These are phyloP conservation scores for Drosophila seclusa DNA, from an alignment of 2,888 invertebrate species.

Conservation along the genomic window DNA sequence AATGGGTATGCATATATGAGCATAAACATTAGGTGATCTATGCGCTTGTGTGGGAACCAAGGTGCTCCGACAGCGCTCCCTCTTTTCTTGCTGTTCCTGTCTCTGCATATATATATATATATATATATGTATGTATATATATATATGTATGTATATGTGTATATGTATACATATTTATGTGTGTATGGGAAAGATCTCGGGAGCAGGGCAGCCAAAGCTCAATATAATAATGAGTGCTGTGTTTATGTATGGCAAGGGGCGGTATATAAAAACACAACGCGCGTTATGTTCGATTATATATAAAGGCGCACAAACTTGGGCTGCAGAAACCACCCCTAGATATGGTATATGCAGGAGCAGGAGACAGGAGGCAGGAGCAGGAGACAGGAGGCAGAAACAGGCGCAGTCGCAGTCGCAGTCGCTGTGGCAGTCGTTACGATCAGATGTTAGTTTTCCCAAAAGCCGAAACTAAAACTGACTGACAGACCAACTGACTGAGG, in stretches of 20 bases:
- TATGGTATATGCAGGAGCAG: constrained; percentile 1
- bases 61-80: constrained; percentile 29
- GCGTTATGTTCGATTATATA: constrained; percentile 30
- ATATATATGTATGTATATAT: not conserved
- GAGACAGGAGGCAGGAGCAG: constrained; percentile 14
- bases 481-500: constrained; percentile 51
- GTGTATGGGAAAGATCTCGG: constrained; percentile 4
- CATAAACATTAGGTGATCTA: constrained; percentile 59
- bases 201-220: constrained; percentile 63
- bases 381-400: constrained; percentile 13
- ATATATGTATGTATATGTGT: not conserved
- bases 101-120: not conserved
- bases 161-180: not conserved
- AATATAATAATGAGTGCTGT: constrained; percentile 29
- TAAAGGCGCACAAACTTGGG: constrained; percentile 55
- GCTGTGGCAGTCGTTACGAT: constrained; percentile 62
- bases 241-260: constrained; percentile 58
- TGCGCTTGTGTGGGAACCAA: constrained; percentile 61
- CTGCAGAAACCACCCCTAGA: constrained; percentile 71
- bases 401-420: constrained; percentile 20
- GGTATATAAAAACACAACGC: constrained; percentile 66
- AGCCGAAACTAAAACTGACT: constrained; percentile 50
- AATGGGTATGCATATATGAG: not conserved
- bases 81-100: not conserved
- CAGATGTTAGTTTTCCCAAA: constrained; percentile 85